Evolutionary conservation across 1,140 invertebrate genomes (phyloP).

Genomic region (Alviniconcha marisindica): DNA sequence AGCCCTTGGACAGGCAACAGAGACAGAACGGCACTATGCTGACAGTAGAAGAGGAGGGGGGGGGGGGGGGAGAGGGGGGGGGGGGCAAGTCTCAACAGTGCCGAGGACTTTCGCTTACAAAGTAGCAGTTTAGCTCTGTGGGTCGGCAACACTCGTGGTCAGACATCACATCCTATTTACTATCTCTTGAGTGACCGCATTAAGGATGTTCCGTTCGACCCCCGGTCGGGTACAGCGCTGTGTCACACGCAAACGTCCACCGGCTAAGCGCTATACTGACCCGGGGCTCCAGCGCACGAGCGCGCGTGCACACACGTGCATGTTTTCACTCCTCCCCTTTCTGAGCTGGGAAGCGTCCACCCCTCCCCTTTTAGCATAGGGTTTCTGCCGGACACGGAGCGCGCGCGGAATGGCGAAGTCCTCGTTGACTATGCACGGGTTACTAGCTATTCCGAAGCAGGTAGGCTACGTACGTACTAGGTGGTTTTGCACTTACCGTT

Average conservation of each 20-base stretch:
- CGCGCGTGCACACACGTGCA: slow-evolving; percentile 21
- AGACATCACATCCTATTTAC: neutral
- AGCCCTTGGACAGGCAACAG: neutral
- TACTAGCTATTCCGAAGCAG: neutral
- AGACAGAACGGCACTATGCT: too few species aligned
- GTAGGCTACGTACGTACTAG: neutral
- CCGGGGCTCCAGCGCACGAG: neutral
- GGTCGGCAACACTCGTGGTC: neutral
- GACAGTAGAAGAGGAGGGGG: too few species aligned
- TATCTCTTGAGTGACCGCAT: slow-evolving; percentile 11
- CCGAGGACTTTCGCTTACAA: too few species aligned
- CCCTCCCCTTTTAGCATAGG: slow-evolving; percentile 9
- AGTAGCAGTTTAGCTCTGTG: neutral
- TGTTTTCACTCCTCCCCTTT: slow-evolving; percentile 16
- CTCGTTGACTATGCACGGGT: neutral
- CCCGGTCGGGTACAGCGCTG: neutral
- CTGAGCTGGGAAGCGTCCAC: neutral
- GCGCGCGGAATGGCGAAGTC: neutral
- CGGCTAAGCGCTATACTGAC: neutral
- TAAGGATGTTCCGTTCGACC: neutral
- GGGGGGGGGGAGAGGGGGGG: too few species aligned
- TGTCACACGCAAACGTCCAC: neutral
- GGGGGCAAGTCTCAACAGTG: too few species aligned
- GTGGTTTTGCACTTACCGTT: neutral
- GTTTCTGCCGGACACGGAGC: neutral